phyloP scores from a whole-genome alignment of 2,888 invertebrate genomes.

The Ennomos erosarius region DNA sequence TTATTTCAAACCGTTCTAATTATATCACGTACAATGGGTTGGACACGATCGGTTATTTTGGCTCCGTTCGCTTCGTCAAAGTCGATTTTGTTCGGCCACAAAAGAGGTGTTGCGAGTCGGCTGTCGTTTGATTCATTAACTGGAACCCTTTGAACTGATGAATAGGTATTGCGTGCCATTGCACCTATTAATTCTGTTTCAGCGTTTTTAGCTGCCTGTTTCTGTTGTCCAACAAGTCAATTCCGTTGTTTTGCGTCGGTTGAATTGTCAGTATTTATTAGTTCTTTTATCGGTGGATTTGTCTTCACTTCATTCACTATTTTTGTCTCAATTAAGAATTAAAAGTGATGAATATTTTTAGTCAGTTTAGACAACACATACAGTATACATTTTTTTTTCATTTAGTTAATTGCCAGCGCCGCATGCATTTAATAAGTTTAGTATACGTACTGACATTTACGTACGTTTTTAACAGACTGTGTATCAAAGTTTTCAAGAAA shows the following conservation, averaged over 20 bases:
- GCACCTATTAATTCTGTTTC: conserved; percentile 61
- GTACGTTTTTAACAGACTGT: conserved; percentile 4
- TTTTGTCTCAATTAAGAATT: conserved; percentile 16
- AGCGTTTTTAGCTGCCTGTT: conserved; percentile 52
- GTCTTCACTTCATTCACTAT: conserved; percentile 50
- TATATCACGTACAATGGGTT: conserved; percentile 83
- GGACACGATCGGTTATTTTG: conserved; percentile 82
- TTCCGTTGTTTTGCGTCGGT: conserved; percentile 54
- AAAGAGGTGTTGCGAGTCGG: conserved; percentile 80
- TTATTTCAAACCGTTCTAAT: conserved; percentile 82
- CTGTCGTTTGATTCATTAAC: conserved; percentile 83
- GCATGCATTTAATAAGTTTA: not conserved
- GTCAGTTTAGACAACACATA: no score
- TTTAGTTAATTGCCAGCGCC: not conserved
- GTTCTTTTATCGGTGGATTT: conserved; percentile 49
- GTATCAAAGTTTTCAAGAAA: conserved; percentile 13
- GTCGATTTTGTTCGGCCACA: conserved; percentile 78
- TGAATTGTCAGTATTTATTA: conserved; percentile 48
- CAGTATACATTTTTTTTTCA: no score
- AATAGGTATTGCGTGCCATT: conserved; percentile 56
- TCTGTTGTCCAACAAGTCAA: conserved; percentile 46
- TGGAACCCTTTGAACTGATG: conserved; percentile 77
- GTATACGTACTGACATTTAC: no score
- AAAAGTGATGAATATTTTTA: not conserved
- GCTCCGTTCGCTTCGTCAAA: conserved; percentile 77